These are phyloP conservation scores for Sarcophaga peregrina DNA, from an alignment of 1,140 invertebrate genomes.

Conservation along the genomic window DNA sequence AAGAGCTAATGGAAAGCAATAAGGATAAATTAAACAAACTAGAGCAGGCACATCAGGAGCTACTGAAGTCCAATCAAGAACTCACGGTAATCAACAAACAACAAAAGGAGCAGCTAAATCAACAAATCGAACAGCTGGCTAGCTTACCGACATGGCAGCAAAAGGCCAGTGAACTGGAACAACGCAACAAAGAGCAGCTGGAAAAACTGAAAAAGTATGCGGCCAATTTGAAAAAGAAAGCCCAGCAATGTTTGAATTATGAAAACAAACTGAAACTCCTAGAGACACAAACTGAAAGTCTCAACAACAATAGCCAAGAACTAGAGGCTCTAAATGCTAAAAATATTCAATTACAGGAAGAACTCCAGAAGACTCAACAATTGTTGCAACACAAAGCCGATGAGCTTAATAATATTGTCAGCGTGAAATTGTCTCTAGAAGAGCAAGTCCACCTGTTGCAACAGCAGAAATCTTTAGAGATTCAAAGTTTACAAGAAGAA, in stretches of 20 bases:
- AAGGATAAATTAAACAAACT: conserved; percentile 70
- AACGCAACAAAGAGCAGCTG: conserved; percentile 68
- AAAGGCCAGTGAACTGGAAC: conserved; percentile 65
- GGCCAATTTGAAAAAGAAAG: conserved; percentile 79
- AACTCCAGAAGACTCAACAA: background rate
- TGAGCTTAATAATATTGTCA: background rate
- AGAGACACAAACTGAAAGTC: conserved; percentile 1
- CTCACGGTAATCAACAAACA: conserved; percentile 27
- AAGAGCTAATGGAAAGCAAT: conserved; percentile 53
- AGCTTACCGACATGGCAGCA: background rate
- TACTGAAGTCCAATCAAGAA: conserved; percentile 47
- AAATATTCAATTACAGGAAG: background rate
- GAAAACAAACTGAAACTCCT: conserved; percentile 69
- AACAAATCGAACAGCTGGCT: conserved; percentile 60
- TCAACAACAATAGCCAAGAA: conserved; percentile 9
- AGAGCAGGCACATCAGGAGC: conserved; percentile 63
- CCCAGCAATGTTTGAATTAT: conserved; percentile 72
- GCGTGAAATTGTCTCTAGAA: background rate
- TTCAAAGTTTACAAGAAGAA: background rate
- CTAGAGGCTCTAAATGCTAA: background rate
- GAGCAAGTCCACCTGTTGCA: background rate
- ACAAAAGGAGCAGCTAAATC: conserved; percentile 52
- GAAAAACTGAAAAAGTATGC: conserved; percentile 84
- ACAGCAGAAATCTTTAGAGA: background rate
- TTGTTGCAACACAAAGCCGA: background rate